Conservation (phyloP, 2,113 vertebrate genomes). For the Notothenia coriiceps region DNA sequence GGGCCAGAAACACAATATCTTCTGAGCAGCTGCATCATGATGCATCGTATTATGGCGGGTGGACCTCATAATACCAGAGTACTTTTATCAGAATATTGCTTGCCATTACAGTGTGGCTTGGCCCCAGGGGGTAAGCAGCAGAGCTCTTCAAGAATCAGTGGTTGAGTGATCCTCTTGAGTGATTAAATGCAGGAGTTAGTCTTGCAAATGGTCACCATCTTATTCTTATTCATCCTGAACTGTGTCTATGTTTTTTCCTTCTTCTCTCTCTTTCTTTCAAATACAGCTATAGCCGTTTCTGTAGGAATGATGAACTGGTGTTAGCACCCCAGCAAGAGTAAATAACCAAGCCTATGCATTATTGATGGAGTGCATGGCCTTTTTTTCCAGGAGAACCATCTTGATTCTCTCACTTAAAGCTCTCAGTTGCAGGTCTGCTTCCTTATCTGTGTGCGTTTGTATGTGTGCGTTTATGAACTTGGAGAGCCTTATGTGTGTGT, state of each 20-base stretch:
- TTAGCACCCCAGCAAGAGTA: conserved; percentile 63
- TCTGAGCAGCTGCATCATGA: conserved; percentile 37
- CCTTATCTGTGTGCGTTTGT: conserved; percentile 5
- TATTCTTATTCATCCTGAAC: conserved; percentile 44
- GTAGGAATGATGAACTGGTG: conserved; percentile 60
- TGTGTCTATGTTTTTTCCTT: conserved; percentile 14
- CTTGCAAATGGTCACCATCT: conserved; percentile 49
- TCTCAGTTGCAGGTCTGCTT: conserved; percentile 40
- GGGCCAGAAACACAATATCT: conserved; percentile 43
- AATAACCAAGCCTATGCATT: conserved; percentile 78
- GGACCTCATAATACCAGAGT: conserved; percentile 57
- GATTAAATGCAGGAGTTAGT: conserved; percentile 62
- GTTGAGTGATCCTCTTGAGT: conserved; percentile 24
- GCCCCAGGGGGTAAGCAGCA: conserved; percentile 43
- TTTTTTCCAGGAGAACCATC: conserved; percentile 56
- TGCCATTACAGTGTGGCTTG: conserved; percentile 30
- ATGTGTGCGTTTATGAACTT: conserved; percentile 18
- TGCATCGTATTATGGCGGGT: conserved; percentile 49
- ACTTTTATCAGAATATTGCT: conserved; percentile 59
- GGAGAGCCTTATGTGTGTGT: conserved; percentile 20
- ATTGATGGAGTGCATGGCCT: conserved; percentile 69
- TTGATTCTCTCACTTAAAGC: conserved; percentile 63
- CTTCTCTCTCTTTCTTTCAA: conserved; percentile 23
- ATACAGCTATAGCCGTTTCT: conserved; percentile 53
- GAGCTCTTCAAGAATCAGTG: conserved; percentile 26